Base-by-base conservation (phyloP, 2,113 vertebrate genomes). In the Neogobius melanostomus region DNA sequence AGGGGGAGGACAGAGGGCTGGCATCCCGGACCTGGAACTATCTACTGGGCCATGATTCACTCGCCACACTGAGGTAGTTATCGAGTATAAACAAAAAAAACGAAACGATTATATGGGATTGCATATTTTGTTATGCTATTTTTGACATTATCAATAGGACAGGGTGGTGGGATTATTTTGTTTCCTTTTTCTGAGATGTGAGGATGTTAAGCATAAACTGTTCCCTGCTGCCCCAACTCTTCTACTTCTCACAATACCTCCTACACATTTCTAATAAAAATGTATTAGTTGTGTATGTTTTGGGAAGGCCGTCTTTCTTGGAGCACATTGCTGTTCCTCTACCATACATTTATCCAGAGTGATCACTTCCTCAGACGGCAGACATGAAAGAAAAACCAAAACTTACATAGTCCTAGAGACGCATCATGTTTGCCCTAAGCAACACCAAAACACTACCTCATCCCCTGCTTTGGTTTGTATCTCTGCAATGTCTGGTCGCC, bases 311-410 rank as follows among this genome's bases (percentile, higher is more conserved):
- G 54, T 11, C 21, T 16, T 44, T 43, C 15, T 68, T 66, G 28
- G 50, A 56, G 47, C 54, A 11, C 53, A 2, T 21, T 21, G 21
- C 21, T 2, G 61, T 81, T 74, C 61, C 14, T 42, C 69, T 61
- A 5, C 57, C 82, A 70, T 75, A 76, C 77, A 79, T 61, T 48
- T 0, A 47, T 54, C 72, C 71, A 52, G 72, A 43, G 47, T 57
- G 65, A 74, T 81, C 77, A 78, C 66, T 82, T 85, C 75, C 80
- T 54, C 36, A 69, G 66, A 85, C 44, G 66, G 16, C 47, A 68
- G 49, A 77, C 51, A 56, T 16, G 0, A 49, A 28, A 15, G 48
- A 76, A 80, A n/a, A 74, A 63, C 69, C 49, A 52, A 82, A 76
- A 73, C 49, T 50, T 70, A 42, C 63, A 81, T 46, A 15, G 56